phyloP scores from a whole-genome alignment of 1,140 invertebrate genomes.

The Reticulitermes speratus region DNA sequence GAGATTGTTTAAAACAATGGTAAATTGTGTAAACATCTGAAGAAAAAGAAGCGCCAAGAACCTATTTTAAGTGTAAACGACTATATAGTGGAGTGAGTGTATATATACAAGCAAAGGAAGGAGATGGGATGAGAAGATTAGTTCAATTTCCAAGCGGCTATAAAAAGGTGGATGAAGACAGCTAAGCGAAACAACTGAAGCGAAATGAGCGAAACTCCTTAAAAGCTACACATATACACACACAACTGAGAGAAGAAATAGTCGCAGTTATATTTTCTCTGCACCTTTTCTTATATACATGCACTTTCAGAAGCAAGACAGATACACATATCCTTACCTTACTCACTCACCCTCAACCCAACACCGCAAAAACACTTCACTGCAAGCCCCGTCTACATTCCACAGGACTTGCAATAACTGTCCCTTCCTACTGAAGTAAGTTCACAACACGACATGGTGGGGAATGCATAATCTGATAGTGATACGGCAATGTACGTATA shows the following conservation, averaged over 20 bases:
- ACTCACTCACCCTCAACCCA: no score
- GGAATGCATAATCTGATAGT: no score
- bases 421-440: neutral
- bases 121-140: conserved; percentile 21
- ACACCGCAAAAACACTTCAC: no score
- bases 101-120: neutral
- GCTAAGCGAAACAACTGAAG: conserved; percentile 25
- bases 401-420: neutral
- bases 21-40: neutral
- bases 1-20: neutral
- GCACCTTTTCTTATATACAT: neutral
- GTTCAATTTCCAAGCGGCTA: conserved; percentile 25
- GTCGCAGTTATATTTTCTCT: neutral
- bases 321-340: neutral
- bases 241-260: neutral
- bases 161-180: conserved; percentile 29
- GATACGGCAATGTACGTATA: no score
- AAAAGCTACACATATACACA: neutral
- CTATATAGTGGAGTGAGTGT: neutral
- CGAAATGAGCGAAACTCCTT: neutral
- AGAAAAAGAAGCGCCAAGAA: neutral
- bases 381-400: neutral
- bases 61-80: conserved; percentile 13
- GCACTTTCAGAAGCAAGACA: neutral
- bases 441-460: neutral